Conservation (phyloP, 1,140 invertebrate species). For the Platyscapa corneri region DNA sequence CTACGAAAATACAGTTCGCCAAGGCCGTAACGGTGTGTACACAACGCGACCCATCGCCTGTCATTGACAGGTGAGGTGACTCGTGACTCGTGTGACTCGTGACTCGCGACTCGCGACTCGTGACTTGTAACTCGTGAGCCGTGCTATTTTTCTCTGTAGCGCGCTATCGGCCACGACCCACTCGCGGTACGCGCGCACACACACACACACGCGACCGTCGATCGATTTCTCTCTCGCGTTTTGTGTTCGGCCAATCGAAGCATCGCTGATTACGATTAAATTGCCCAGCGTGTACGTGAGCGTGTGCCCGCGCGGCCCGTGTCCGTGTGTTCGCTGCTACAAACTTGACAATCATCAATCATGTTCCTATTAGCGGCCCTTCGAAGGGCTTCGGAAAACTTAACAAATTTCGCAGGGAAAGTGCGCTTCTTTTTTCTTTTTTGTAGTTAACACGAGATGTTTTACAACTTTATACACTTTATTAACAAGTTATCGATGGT, state of each 20-base stretch:
- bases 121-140: constrained; percentile 32
- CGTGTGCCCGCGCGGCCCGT: constrained; percentile 31
- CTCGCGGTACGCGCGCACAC: no score
- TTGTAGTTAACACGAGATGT: constrained; percentile 47
- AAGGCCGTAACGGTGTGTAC: constrained; percentile 16
- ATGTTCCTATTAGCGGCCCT: constrained; percentile 27
- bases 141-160: constrained; percentile 11
- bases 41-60: background rate
- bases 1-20: constrained; percentile 33
- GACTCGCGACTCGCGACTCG: no score
- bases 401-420: background rate
- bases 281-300: background rate
- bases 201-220: background rate
- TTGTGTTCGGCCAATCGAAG: constrained; percentile 44
- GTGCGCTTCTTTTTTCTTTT: constrained; percentile 37
- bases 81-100: no score
- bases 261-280: constrained; percentile 45
- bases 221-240: constrained; percentile 32
- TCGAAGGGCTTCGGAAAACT: constrained; percentile 2
- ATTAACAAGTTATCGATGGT: constrained; percentile 32
- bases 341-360: constrained; percentile 47
- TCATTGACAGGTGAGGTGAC: constrained; percentile 49
- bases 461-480: constrained; percentile 22
- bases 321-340: constrained; percentile 21
- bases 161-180: constrained; percentile 35